A percentile compares a stretch with the other conserved stretches of the same genome.
Evolutionary conservation across 2,113 vertebrate species (phyloP).

Genomic region (Arizona elegans): DNA sequence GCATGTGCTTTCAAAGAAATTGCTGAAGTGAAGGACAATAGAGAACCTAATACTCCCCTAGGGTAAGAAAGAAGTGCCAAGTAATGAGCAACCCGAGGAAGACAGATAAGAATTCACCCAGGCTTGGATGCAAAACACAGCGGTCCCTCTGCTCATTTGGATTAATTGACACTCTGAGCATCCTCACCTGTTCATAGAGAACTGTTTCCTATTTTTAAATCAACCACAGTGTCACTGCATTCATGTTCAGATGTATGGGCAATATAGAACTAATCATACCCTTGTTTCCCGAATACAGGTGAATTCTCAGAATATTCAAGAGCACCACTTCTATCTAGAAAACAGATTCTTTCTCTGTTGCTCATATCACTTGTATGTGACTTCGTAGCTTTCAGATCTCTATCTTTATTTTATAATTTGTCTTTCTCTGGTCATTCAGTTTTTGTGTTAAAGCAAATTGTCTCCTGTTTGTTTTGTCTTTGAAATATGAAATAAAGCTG

Average conservation of each 20-base stretch:
- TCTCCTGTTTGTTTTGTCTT: not conserved
- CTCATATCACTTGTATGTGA: not conserved
- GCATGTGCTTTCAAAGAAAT: not conserved
- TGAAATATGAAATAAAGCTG: not conserved
- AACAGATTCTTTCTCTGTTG: not conserved
- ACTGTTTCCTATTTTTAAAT: not conserved
- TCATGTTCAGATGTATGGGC: not conserved
- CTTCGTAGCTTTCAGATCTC: not conserved
- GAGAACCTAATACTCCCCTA: not conserved
- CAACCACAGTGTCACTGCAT: not conserved
- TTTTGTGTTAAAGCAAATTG: not conserved
- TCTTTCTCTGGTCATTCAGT: not conserved
- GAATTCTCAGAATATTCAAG: not conserved
- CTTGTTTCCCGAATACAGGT: not conserved
- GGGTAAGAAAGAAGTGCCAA: not conserved
- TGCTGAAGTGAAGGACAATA: not conserved
- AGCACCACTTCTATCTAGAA: not conserved
- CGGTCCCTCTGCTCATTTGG: not conserved
- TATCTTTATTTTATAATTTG: not conserved
- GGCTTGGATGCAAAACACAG: not conserved
- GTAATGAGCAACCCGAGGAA: not conserved
- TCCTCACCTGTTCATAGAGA: not conserved
- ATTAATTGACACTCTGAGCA: not conserved
- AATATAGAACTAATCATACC: not conserved
- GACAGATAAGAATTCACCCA: not conserved